Evolutionary conservation across 2,888 invertebrate genomes (phyloP).

Genomic region (Trissolcus japonicus): DNA sequence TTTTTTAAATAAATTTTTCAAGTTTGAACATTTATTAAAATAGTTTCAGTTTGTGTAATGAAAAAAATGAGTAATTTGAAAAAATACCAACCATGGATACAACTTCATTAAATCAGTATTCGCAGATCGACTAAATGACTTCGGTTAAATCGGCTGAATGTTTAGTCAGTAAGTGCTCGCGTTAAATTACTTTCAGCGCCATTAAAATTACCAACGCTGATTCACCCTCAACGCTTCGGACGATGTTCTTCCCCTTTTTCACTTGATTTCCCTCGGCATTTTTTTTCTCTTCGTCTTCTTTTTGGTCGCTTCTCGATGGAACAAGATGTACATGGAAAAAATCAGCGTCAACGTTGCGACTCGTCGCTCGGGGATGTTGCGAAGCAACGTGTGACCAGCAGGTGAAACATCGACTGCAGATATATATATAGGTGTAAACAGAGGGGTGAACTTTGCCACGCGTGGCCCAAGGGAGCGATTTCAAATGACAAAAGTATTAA

Average conservation of each 20-base stretch:
- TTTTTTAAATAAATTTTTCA: neutral
- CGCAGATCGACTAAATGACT: constrained; percentile 26
- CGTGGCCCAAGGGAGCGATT: constrained; percentile 36
- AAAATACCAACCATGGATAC: neutral
- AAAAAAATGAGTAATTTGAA: neutral
- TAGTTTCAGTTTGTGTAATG: neutral
- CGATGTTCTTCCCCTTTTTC: constrained; percentile 18
- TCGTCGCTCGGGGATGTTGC: constrained; percentile 46
- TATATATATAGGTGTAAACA: constrained; percentile 46
- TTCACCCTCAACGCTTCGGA: constrained; percentile 28
- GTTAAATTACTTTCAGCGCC: constrained; percentile 47
- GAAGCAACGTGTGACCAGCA: constrained; percentile 42
- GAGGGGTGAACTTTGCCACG: constrained; percentile 34
- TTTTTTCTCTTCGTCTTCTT: neutral
- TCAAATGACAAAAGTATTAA: constrained; percentile 52
- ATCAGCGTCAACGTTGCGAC: constrained; percentile 46
- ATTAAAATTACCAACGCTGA: constrained; percentile 38
- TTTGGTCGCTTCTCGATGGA: constrained; percentile 44
- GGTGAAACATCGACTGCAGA: constrained; percentile 44
- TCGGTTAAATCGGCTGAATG: constrained; percentile 32
- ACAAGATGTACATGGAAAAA: constrained; percentile 53
- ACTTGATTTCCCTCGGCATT: constrained; percentile 23
- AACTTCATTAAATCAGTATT: constrained; percentile 3
- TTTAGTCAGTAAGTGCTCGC: constrained; percentile 35
- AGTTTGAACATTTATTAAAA: neutral